A percentile compares a stretch with the other conserved stretches of the same genome.
phyloP scores from a whole-genome alignment of 2,797 vertebrate genomes.

The Poecilia picta region DNA sequence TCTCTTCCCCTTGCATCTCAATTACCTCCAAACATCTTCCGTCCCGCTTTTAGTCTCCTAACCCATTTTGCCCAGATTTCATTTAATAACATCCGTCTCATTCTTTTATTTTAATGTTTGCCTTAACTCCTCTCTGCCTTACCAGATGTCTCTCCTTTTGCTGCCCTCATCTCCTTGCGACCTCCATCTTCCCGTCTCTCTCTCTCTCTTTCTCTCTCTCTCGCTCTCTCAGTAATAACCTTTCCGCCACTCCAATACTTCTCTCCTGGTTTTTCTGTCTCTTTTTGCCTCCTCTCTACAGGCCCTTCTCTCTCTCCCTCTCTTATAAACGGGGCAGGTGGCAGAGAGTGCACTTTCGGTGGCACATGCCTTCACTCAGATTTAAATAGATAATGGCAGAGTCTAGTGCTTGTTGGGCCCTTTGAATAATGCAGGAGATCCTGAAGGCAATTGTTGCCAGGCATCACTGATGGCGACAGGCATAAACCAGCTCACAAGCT shows the following conservation, averaged over 20 bases:
- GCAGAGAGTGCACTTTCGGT: constrained; percentile 60
- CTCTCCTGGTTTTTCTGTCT: constrained; percentile 29
- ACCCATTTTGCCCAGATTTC: constrained; percentile 36
- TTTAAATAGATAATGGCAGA: constrained; percentile 81
- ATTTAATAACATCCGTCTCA: constrained; percentile 39
- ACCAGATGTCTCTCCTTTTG: constrained; percentile 28
- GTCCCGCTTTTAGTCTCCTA: constrained; percentile 24
- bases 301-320: constrained; percentile 38
- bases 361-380: constrained; percentile 72
- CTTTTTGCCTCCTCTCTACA: constrained; percentile 34
- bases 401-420: constrained; percentile 70
- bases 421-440: constrained; percentile 80
- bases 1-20: constrained; percentile 26
- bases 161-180: constrained; percentile 25
- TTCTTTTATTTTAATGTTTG: constrained; percentile 44
- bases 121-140: constrained; percentile 22
- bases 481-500: constrained; percentile 60
- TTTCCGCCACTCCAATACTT: constrained; percentile 27
- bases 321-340: constrained; percentile 70
- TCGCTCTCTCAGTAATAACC: constrained; percentile 29
- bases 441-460: constrained; percentile 77
- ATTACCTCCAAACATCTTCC: constrained; percentile 55
- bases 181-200: constrained; percentile 21
- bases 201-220: background rate
- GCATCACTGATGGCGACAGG: constrained; percentile 73